Evolutionary conservation across 2,797 vertebrate species (phyloP).

Genomic region (Lutra lutra): DNA sequence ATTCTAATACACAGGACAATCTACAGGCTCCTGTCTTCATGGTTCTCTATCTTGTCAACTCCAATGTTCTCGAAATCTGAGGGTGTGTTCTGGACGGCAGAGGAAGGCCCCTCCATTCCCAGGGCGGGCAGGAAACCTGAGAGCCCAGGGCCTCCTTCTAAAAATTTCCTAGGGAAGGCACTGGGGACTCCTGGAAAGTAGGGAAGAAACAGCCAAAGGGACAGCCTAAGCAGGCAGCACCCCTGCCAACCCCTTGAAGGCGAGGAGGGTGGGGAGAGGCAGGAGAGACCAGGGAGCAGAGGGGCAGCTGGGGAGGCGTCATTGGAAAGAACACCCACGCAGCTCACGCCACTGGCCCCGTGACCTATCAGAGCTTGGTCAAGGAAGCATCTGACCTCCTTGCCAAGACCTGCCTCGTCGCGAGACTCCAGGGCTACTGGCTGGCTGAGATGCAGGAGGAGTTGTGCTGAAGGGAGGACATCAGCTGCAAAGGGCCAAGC

Average conservation of each 20-base stretch:
- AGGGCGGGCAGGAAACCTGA: neutral
- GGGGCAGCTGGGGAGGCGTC: neutral
- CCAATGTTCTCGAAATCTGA: neutral
- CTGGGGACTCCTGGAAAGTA: neutral
- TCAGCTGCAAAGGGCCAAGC: neutral
- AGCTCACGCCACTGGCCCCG: neutral
- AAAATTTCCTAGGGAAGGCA: neutral
- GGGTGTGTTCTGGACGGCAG: neutral
- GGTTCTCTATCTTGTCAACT: neutral
- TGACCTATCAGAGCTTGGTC: neutral
- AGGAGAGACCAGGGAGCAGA: neutral
- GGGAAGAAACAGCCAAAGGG: neutral
- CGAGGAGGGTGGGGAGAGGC: neutral
- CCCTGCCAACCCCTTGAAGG: neutral
- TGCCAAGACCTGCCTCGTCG: neutral
- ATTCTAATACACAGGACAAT: neutral
- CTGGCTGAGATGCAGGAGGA: neutral
- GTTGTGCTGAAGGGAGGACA: neutral
- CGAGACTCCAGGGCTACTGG: neutral
- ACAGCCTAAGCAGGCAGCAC: neutral
- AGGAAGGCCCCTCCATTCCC: neutral
- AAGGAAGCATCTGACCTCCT: neutral
- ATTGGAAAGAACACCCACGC: neutral
- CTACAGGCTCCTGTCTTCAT: neutral
- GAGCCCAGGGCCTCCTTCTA: neutral